Conservation (phyloP, 2,888 invertebrate genomes). For the Ennomos erosarius region DNA sequence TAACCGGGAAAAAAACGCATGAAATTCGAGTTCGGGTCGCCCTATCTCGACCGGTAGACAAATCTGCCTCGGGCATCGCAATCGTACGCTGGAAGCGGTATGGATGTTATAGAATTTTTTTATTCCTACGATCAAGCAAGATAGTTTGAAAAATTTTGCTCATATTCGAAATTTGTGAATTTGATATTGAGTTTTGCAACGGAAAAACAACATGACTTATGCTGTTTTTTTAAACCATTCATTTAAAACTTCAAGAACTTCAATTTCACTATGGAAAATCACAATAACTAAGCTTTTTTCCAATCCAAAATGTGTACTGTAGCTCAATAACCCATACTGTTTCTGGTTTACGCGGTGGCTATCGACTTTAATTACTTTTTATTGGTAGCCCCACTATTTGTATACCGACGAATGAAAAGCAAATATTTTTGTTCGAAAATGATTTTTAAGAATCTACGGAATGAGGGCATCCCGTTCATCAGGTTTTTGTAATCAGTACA, state of each 20-base stretch:
- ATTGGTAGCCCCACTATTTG: slow-evolving; percentile 47
- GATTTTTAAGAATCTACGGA: slow-evolving; percentile 3
- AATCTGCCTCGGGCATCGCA: slow-evolving; percentile 50
- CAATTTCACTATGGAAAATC: too few relatives aligned
- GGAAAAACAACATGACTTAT: too few relatives aligned
- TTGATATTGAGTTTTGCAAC: too few relatives aligned
- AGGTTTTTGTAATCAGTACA: too few relatives aligned
- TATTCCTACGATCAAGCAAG: too few relatives aligned
- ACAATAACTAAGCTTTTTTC: too few relatives aligned
- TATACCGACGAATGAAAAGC: slow-evolving; percentile 16
- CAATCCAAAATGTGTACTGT: too few relatives aligned
- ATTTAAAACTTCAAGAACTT: too few relatives aligned
- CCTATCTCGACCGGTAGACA: slow-evolving; percentile 51
- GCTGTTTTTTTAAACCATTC: too few relatives aligned
- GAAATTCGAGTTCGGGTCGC: slow-evolving; percentile 38
- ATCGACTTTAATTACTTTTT: slow-evolving; percentile 72
- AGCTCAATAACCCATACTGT: slow-evolving; percentile 11
- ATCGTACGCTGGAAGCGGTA: slow-evolving; percentile 7
- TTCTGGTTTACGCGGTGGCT: slow-evolving; percentile 3
- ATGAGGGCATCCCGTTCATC: too few relatives aligned
- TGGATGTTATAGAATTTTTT: background rate
- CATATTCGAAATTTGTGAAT: too few relatives aligned
- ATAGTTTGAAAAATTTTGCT: too few relatives aligned
- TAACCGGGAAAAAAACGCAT: slow-evolving; percentile 34
- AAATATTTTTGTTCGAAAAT: slow-evolving; percentile 14